Conservation (phyloP, 2,797 vertebrate genomes). For the Delichon dasypus region DNA sequence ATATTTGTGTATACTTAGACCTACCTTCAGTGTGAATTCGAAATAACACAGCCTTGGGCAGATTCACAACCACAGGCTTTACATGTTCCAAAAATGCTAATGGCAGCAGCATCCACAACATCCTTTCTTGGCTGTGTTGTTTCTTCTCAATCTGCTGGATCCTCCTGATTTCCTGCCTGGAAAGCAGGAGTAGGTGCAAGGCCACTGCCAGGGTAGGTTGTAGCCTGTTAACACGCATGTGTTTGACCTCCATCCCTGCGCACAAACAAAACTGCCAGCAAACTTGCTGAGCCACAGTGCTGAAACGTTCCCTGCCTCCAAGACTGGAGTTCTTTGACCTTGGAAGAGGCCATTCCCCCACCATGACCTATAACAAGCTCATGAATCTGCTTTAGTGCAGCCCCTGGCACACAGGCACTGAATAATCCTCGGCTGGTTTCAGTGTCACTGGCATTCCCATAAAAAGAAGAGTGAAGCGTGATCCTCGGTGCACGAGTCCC, state of each 20-base stretch:
- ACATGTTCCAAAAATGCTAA: neutral
- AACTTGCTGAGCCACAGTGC: neutral
- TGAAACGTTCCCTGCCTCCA: rapidly evolving
- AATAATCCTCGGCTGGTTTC: neutral
- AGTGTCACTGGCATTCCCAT: neutral
- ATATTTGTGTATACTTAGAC: neutral
- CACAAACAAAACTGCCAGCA: neutral
- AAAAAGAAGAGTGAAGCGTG: neutral
- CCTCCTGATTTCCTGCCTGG: neutral
- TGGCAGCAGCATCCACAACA: no score
- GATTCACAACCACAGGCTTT: neutral
- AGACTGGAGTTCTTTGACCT: neutral
- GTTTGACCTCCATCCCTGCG: neutral
- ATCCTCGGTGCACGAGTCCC: neutral
- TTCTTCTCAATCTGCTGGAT: neutral
- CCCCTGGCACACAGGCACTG: neutral
- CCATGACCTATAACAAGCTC: neutral
- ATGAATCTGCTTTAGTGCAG: neutral
- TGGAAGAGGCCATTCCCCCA: neutral
- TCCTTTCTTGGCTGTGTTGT: neutral
- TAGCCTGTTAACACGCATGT: neutral
- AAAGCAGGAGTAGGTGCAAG: neutral
- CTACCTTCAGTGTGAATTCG: neutral
- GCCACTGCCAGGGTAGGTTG: neutral
- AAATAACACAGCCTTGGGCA: neutral